Evolutionary conservation across 2,797 vertebrate species (phyloP), one percentile per base, ranked within the genome.

Genomic region (Trachops cirrhosus): DNA sequence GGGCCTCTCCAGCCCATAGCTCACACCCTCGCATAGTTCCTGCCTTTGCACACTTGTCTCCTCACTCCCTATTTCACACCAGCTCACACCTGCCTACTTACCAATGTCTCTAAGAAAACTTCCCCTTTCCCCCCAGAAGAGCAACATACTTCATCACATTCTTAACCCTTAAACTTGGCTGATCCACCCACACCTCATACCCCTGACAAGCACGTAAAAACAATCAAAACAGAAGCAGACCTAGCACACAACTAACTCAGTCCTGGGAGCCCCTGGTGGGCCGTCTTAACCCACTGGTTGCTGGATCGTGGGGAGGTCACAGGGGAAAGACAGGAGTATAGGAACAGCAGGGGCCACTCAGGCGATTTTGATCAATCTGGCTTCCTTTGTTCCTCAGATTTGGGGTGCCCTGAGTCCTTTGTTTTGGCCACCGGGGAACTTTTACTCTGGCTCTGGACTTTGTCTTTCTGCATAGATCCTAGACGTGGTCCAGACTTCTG

Each of bases 401-500:
- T 37, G 39, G 21, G 26, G 50, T 41, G 39, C 29, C 37, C 59
- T 41, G 29, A 73, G 29, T 7, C 41, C 37, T 86, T 70, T 75
- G 26, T 39, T 39, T 82, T 84, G 3, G 54, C 57, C 5, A 26
- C 12, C 39, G 5, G 3, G 54, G 37, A 67, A 64, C 59, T 85
- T 54, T 68, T 26, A 37, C 77, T 93, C 77, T 70, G 10, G 11
- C 70, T 94, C n/a, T 80, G 57, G 39, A 19, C 52, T 95, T 85
- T 15, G 86, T 26, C 54, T 95, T 91, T 26, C 50, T 75, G 57
- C 22, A 8, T 68, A 62, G 62, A 93, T 34, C 64, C 54, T 15
- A 12, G 74, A 46, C 68, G 82, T 44, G 41, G 57, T 39, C 34
- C 71, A 74, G 32, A 46, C 24, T 46, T 93, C 70, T 22, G 5